Percentiles rank a stretch among this genome's conserved stretches.
phyloP scores from a whole-genome alignment of 1,140 invertebrate species.

The Dolichoris vasculosae region DNA sequence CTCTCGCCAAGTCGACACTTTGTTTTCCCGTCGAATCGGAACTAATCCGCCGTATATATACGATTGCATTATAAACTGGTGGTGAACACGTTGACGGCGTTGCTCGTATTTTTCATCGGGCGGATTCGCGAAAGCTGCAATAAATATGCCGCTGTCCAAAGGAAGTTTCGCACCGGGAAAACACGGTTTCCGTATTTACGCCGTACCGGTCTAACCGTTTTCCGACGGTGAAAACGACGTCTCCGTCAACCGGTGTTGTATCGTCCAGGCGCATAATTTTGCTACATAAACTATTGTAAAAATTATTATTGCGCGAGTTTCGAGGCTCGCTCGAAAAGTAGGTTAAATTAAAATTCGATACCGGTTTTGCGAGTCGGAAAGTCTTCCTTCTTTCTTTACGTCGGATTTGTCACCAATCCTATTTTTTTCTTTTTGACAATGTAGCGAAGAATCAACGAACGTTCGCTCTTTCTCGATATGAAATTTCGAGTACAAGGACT shows the following conservation, averaged over 20 bases:
- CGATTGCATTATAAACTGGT: not conserved
- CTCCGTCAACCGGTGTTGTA: not conserved
- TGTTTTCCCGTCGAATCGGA: not conserved
- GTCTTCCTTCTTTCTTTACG: constrained; percentile 7
- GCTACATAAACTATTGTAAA: not conserved
- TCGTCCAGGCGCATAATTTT: not conserved
- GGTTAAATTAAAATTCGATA: constrained; percentile 10
- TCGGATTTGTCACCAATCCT: not conserved
- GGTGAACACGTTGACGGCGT: not conserved
- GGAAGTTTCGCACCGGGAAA: not conserved
- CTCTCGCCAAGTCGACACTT: not conserved
- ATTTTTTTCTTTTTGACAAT: not conserved
- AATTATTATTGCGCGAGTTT: not conserved
- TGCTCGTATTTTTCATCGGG: not conserved
- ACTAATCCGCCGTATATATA: not conserved
- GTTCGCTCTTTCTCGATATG: not conserved
- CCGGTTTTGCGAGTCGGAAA: not conserved
- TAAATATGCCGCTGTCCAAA: not conserved
- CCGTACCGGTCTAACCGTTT: not conserved
- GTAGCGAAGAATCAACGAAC: not conserved
- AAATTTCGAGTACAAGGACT: not conserved
- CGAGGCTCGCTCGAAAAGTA: not conserved
- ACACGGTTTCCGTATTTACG: too few relatives aligned
- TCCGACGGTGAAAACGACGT: not conserved
- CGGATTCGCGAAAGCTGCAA: not conserved